Conservation (phyloP, 2,888 invertebrate genomes). For the Polydrusus pterygomalis region DNA sequence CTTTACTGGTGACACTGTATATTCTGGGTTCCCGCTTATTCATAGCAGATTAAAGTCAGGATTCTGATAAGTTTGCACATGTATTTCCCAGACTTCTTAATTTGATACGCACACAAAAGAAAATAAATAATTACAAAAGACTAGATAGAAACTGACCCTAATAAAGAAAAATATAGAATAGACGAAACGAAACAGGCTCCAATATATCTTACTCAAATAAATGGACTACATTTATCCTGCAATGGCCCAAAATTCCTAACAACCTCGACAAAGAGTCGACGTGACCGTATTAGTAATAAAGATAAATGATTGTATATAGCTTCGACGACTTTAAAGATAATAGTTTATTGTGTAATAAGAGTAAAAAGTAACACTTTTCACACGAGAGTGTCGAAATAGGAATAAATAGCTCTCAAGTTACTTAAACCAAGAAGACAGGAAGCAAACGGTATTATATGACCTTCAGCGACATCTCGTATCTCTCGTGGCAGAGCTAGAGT, state of each 20-base stretch:
- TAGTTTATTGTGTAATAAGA: background rate
- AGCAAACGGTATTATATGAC: too few species aligned
- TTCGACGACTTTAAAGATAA: slow-evolving; percentile 9
- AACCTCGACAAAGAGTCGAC: slow-evolving; percentile 15
- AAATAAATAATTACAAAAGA: slow-evolving; percentile 3
- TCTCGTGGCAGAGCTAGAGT: too few species aligned
- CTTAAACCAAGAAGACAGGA: too few species aligned
- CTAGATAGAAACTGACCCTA: slow-evolving; percentile 14
- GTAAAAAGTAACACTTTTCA: background rate
- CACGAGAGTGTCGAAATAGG: background rate
- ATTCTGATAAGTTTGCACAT: too few species aligned
- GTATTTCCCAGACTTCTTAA: too few species aligned
- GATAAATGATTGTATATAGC: slow-evolving; percentile 26
- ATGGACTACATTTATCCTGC: slow-evolving; percentile 21
- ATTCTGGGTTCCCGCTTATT: too few species aligned
- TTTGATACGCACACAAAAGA: background rate
- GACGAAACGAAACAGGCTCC: slow-evolving; percentile 4
- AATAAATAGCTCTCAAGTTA: too few species aligned
- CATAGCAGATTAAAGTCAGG: too few species aligned
- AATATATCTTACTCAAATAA: slow-evolving; percentile 21
- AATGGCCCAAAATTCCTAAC: slow-evolving; percentile 22
- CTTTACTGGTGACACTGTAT: too few species aligned
- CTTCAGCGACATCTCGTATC: too few species aligned
- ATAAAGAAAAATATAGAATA: slow-evolving; percentile 18
- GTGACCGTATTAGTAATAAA: slow-evolving; percentile 21